A percentile compares a stretch with the other conserved stretches of the same genome.
Conservation (phyloP, 2,113 vertebrate species). For the Indicator maculatus region DNA sequence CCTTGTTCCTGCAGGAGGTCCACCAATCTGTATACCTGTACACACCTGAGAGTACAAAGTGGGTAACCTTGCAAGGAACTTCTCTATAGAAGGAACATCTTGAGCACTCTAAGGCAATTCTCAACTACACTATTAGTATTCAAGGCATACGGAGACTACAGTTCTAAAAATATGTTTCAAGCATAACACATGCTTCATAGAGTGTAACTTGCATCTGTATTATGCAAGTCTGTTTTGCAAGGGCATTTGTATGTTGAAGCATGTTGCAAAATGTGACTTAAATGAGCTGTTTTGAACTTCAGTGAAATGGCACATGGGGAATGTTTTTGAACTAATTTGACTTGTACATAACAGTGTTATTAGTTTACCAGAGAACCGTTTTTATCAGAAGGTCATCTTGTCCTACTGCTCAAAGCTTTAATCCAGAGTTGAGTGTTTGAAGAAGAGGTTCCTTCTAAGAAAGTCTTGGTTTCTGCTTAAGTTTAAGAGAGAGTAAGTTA, state of each 20-base stretch:
- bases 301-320: not conserved
- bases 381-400: not conserved
- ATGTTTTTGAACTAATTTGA: not conserved
- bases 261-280: not conserved
- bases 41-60: not conserved
- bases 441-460: not conserved
- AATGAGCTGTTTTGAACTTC: not conserved
- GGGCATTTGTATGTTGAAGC: not conserved
- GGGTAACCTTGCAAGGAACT: not conserved
- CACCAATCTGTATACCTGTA: not conserved
- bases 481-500: not conserved
- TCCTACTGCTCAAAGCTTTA: not conserved
- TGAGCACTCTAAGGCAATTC: not conserved
- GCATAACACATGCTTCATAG: not conserved
- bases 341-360: not conserved
- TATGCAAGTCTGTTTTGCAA: not conserved
- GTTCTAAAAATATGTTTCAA: not conserved
- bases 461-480: not conserved
- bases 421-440: not conserved
- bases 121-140: not conserved
- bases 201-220: not conserved
- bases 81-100: not conserved
- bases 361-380: not conserved
- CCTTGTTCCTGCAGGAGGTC: not conserved
- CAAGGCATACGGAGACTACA: not conserved